Evolutionary conservation across 2,797 vertebrate genomes (phyloP), one percentile per base, ranked within the genome.

Genomic region (Alfaro cultratus): DNA sequence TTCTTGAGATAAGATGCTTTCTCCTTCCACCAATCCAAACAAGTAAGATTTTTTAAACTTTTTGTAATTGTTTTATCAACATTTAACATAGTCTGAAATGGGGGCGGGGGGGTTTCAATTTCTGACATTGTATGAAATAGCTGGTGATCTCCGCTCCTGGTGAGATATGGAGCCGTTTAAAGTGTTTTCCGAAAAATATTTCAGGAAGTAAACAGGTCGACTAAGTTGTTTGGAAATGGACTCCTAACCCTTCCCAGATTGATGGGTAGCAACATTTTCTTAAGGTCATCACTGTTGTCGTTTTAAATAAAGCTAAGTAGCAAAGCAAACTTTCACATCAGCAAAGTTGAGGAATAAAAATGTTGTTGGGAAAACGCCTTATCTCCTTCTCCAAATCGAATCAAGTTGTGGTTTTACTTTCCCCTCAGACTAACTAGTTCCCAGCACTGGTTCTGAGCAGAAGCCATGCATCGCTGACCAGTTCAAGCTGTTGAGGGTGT

Each of bases 401-500:
- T 10, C 16, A 41, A 21, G 23, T 46, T 9, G 31, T 41, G 41
- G 36, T 18, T 53, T 34, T 1, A 21, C 5, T 55, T 55, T 31
- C 2, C 47, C 4, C 0, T 26, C 26, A 12, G 6, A 16, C 76
- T 53, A 53, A 21, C 39, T 18, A 1, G 34, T 46, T 41, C 68
- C 18, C 60, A 45, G n/a, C 53, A 39, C 16, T 1, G 18, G 60
- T 78, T 87, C 46, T 73, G 49, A 82, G 77, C 36, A 47, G 55
- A 47, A 74, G 67, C 7, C 39, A 79, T 70, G 51, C 23, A 15
- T 73, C 74, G 68, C 13, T 80, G 77, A 83, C 45, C 51, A 71
- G 73, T 73, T 82, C 2, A 15, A 68, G 53, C 46, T 91, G 87
- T 89, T 89, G 82, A 87, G 26, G 26, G 83, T 87, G 80, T 84